A percentile compares a stretch with the other conserved stretches of the same genome.
These are phyloP conservation scores for Patiria pectinifera DNA, from an alignment of 53 echinoderm and acorn worm genomes.

Conservation along the genomic window DNA sequence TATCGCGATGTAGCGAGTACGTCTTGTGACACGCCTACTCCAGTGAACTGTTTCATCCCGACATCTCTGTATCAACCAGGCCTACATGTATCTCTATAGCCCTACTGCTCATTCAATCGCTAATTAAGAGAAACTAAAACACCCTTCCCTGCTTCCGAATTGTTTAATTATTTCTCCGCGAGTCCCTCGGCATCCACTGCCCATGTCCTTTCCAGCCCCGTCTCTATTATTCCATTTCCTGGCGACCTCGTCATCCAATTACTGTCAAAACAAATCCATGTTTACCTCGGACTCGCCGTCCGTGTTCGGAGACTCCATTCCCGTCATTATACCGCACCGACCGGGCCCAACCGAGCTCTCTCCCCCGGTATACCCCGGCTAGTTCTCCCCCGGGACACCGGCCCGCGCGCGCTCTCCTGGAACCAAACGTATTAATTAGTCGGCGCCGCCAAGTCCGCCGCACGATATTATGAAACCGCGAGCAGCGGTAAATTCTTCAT, in stretches of 20 bases:
- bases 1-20: no score
- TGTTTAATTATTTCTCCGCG: neutral
- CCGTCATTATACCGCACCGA: neutral
- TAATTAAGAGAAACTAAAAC: neutral
- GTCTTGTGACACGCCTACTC: no score
- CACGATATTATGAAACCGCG: neutral
- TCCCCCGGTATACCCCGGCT: neutral
- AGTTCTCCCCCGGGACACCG: neutral
- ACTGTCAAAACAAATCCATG: conserved; percentile 52
- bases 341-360: neutral
- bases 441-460: conserved; percentile 33
- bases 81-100: neutral
- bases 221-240: neutral
- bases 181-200: neutral
- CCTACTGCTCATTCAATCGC: neutral
- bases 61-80: no score
- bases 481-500: conserved; percentile 53
- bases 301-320: conserved; percentile 3
- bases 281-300: conserved; percentile 35
- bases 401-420: conserved; percentile 33
- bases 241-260: conserved; percentile 29
- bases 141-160: neutral
- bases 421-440: conserved; percentile 57
- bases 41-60: no score
- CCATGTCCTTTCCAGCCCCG: neutral